Conservation (phyloP, 2,888 invertebrate genomes). For the Cryptocephalus moraei region DNA sequence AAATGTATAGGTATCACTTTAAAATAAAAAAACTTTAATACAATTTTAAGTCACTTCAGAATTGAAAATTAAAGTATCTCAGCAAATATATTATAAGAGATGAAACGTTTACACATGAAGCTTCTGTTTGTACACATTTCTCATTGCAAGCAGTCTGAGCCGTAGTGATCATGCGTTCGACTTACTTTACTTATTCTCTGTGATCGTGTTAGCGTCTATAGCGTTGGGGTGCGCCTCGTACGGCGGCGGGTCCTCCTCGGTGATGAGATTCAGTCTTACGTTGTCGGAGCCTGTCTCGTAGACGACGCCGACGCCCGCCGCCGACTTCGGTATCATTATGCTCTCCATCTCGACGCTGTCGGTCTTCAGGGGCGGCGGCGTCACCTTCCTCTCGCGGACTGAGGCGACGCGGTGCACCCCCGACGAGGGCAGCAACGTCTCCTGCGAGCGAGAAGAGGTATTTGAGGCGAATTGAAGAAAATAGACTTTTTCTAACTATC, state of each 20-base stretch:
- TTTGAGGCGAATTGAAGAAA: slow-evolving; percentile 40
- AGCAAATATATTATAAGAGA: too few relatives aligned
- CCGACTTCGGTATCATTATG: slow-evolving; percentile 20
- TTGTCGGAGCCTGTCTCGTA: slow-evolving; percentile 37
- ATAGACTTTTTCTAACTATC: too few relatives aligned
- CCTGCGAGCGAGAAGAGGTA: slow-evolving; percentile 39
- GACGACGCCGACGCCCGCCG: slow-evolving; percentile 22
- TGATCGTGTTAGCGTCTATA: slow-evolving; percentile 1
- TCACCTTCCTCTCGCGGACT: slow-evolving; percentile 33
- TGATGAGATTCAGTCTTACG: slow-evolving; percentile 36
- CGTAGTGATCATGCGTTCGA: not conserved
- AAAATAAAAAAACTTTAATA: too few relatives aligned
- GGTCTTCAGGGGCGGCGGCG: slow-evolving; percentile 36
- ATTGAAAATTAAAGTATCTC: too few relatives aligned
- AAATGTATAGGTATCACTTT: too few relatives aligned
- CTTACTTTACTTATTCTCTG: slow-evolving; percentile 1
- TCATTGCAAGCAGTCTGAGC: too few relatives aligned
- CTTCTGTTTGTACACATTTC: too few relatives aligned
- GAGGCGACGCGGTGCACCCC: slow-evolving; percentile 41
- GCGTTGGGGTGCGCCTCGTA: slow-evolving; percentile 19
- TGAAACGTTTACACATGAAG: too few relatives aligned
- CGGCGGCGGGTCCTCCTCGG: slow-evolving; percentile 35
- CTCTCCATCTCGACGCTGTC: slow-evolving; percentile 47
- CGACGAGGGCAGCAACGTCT: slow-evolving; percentile 32
- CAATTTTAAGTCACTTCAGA: too few relatives aligned